These are phyloP conservation scores for Geococcyx californianus DNA, from an alignment of 2,113 vertebrate species.

Conservation along the genomic window DNA sequence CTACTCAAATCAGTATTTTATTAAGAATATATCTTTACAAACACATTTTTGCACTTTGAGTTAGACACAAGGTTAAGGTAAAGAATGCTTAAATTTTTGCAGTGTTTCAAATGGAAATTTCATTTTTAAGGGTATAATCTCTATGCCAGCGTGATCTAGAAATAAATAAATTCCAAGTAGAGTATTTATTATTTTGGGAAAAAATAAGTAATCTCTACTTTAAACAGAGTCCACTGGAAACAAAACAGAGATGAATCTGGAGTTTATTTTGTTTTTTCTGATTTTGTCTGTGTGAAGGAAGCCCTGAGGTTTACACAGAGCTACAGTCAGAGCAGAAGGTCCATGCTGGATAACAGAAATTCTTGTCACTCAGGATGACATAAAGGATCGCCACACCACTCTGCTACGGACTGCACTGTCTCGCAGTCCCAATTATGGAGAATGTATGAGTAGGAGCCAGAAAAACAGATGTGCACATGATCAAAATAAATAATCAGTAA, in stretches of 20 bases:
- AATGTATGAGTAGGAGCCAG: not conserved
- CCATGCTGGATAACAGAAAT: constrained; percentile 22
- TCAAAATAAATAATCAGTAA: not conserved
- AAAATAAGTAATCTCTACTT: not conserved
- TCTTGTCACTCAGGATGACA: constrained; percentile 18
- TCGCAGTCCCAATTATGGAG: not conserved
- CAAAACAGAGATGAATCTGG: constrained; percentile 1
- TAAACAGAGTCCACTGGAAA: constrained; percentile 7
- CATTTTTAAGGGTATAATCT: constrained; percentile 16
- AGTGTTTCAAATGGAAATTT: constrained; percentile 41
- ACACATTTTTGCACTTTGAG: not conserved
- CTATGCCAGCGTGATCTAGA: constrained; percentile 15
- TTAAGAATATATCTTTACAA: not conserved
- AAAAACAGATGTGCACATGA: not conserved
- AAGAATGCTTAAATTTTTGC: constrained; percentile 7
- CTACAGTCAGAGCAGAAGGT: constrained; percentile 53
- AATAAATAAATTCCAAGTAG: constrained; percentile 48
- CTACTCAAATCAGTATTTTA: not conserved
- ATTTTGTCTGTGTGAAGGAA: constrained; percentile 28
- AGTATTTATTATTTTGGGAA: constrained; percentile 48
- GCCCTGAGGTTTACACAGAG: constrained; percentile 44
- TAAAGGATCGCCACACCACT: not conserved
- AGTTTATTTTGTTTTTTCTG: constrained; percentile 16
- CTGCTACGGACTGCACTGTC: not conserved
- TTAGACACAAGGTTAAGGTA: constrained; percentile 16